These are phyloP conservation scores for Thalpophila matura DNA, from an alignment of 2,888 invertebrate species.

Conservation along the genomic window DNA sequence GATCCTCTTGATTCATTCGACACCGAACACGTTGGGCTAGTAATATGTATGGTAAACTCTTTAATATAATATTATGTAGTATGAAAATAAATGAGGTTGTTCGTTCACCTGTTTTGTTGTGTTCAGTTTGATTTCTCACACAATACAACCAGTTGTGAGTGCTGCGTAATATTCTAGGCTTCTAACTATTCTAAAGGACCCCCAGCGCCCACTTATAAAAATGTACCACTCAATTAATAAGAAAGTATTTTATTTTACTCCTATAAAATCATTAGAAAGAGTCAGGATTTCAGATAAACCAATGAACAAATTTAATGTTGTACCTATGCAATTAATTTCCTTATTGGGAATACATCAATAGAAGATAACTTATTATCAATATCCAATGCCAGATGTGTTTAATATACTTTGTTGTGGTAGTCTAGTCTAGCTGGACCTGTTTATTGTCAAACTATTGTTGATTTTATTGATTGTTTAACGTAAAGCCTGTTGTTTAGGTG, in stretches of 20 bases:
- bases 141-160: neutral
- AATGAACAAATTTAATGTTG: too few relatives aligned
- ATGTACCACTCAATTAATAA: too few relatives aligned
- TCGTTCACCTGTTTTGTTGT: neutral
- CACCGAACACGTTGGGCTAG: too few relatives aligned
- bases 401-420: neutral
- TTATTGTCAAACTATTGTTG: neutral
- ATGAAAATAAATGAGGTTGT: neutral
- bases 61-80: neutral
- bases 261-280: too few relatives aligned
- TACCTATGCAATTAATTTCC: too few relatives aligned
- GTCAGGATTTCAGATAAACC: too few relatives aligned
- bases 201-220: too few relatives aligned
- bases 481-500: slow-evolving; percentile 86
- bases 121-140: slow-evolving; percentile 5
- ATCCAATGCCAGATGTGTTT: neutral
- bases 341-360: too few relatives aligned
- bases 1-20: too few relatives aligned
- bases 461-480: slow-evolving; percentile 18
- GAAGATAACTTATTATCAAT: too few relatives aligned
- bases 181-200: too few relatives aligned
- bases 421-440: neutral
- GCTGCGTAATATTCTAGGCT: neutral
- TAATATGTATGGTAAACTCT: neutral
- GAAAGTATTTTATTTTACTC: too few relatives aligned